phyloP scores from a whole-genome alignment of 2,797 vertebrate genomes.

The Aeoliscus strigatus region DNA sequence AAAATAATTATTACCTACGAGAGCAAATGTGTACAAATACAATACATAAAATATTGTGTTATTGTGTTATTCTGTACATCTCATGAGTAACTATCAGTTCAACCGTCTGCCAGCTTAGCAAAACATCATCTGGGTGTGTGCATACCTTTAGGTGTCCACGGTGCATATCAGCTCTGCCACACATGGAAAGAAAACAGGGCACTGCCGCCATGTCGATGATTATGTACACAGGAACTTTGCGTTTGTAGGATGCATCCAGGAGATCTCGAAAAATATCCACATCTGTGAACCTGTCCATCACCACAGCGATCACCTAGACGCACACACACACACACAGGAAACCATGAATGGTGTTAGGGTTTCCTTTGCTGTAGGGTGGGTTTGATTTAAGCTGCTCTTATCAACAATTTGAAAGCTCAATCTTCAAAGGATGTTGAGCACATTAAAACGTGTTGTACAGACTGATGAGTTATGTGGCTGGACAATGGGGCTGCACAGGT shows the following conservation, averaged over 20 bases:
- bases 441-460: no score
- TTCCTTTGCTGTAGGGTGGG: slow-evolving; percentile 36
- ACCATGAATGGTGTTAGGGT: slow-evolving; percentile 27
- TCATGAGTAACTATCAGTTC: slow-evolving; percentile 2
- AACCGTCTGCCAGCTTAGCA: slow-evolving; percentile 11
- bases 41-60: no score
- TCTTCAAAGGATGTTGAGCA: slow-evolving; percentile 18
- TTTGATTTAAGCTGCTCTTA: slow-evolving; percentile 19
- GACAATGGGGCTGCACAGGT: no score
- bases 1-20: neutral
- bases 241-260: slow-evolving; percentile 84
- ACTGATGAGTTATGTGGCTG: no score
- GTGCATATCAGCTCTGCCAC: slow-evolving; percentile 89
- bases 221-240: slow-evolving; percentile 90
- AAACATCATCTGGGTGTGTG: slow-evolving; percentile 30
- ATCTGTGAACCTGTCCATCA: slow-evolving; percentile 96
- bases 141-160: slow-evolving; percentile 89
- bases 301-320: slow-evolving; percentile 87
- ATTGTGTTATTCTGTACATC: slow-evolving; percentile 4
- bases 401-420: slow-evolving; percentile 20
- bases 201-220: slow-evolving; percentile 84
- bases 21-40: no score
- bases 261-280: slow-evolving; percentile 97
- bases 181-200: slow-evolving; percentile 92
- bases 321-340: slow-evolving; percentile 27